Evolutionary conservation across 2,797 vertebrate species (phyloP), one percentile per base, ranked within the genome.

Genomic region (Aselliscus stoliczkanus): DNA sequence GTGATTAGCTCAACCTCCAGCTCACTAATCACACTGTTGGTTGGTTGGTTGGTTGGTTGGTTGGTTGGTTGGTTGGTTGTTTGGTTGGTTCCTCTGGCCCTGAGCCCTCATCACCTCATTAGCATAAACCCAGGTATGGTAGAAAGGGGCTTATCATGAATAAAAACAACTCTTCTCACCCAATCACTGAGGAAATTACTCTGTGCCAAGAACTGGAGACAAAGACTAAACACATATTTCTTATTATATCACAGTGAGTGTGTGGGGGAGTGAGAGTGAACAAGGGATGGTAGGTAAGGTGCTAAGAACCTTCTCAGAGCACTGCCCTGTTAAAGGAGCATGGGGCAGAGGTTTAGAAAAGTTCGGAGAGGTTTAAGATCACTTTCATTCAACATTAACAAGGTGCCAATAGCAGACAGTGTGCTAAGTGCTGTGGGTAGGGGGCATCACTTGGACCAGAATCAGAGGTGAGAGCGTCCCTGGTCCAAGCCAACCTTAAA

Each of bases 271-370:
- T 15, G 70, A 29, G 15, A 1, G 21, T 8, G 21, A 1, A 9
- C 13, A 27, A n/a, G 65, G 12, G 54, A 27, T 64, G 1, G 52
- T 17, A 31, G 12, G 72, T 25, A 70, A 34, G 42, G 29, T 70
- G 54, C n/a, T n/a, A n/a, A n/a, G n/a, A n/a, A n/a, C n/a, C n/a
- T n/a, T n/a, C 76, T 58, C 37, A 5, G 67, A 87, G 34, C 7
- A 60, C 44, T 4, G 0, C 50, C 67, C 50, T 21, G 13, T 31
- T 54, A 18, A 18, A 39, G 34, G 23, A 4, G 1, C 76, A 2
- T 4, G 25, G 81, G 5, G 34, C 65, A 23, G 21, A 54, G 81
- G 37, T 2, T 12, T 67, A 62, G 91, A n/a, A 25, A 58, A 52
- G 27, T 31, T 39, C 44, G 0, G 13, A 47, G 50, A 54, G 23